Evolutionary conservation across 2,797 vertebrate genomes (phyloP).

Genomic region (Rhinichthys osculus): DNA sequence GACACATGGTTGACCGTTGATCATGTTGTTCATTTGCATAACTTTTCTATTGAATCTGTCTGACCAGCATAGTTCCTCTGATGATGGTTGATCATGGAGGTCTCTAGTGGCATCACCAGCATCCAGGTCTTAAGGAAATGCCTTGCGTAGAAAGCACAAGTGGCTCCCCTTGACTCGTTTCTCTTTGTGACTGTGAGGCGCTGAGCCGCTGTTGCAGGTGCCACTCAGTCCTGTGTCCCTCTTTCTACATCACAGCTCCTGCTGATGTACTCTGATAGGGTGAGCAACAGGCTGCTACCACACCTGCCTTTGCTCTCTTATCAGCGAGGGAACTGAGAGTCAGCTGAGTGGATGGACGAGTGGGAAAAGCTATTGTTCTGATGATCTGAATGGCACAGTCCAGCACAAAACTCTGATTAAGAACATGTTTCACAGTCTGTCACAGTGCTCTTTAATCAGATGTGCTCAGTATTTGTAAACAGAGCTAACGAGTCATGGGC

Average conservation of each 20-base stretch:
- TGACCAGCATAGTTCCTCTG: not conserved
- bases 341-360: not conserved
- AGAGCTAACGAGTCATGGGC: not conserved
- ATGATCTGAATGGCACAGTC: slow-evolving; percentile 31
- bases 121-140: not conserved
- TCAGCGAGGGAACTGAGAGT: slow-evolving; percentile 4
- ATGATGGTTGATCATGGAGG: not conserved
- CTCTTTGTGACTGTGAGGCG: slow-evolving; percentile 20
- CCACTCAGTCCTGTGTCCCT: not conserved
- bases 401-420: slow-evolving; percentile 6
- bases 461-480: not conserved
- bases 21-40: not conserved
- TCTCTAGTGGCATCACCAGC: not conserved
- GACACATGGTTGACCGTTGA: not conserved
- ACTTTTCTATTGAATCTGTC: not conserved
- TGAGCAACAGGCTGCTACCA: slow-evolving; percentile 6
- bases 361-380: not conserved
- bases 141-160: slow-evolving; percentile 5
- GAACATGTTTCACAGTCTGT: slow-evolving; percentile 1
- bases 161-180: slow-evolving; percentile 8
- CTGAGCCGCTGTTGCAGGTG: not conserved
- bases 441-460: not conserved
- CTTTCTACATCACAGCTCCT: not conserved
- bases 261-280: slow-evolving; percentile 12
- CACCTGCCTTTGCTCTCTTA: slow-evolving; percentile 32